Evolutionary conservation across 2,888 invertebrate species (phyloP).

Genomic region (Mellilla xanthometata): DNA sequence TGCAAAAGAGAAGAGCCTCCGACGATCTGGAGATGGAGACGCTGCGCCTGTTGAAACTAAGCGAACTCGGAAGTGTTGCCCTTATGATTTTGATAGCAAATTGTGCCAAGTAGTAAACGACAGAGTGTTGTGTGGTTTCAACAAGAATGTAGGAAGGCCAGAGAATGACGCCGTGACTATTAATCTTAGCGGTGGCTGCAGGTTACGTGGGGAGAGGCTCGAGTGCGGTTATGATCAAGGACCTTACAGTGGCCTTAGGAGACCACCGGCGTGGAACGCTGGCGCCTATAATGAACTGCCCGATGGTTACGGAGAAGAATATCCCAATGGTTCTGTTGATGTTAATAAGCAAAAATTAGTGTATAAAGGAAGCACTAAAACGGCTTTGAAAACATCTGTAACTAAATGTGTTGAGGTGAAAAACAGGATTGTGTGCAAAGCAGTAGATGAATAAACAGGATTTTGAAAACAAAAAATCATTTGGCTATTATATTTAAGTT

Average conservation of each 20-base stretch:
- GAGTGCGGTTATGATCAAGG: slow-evolving; percentile 62
- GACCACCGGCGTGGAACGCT: slow-evolving; percentile 32
- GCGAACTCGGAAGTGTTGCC: slow-evolving; percentile 51
- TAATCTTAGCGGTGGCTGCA: slow-evolving; percentile 51
- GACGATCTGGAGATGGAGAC: too few relatives aligned
- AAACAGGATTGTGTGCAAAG: slow-evolving; percentile 49
- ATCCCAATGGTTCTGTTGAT: slow-evolving; percentile 29
- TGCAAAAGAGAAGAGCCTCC: too few relatives aligned
- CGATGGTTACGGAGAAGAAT: slow-evolving; percentile 1
- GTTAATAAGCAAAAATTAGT: slow-evolving; percentile 18
- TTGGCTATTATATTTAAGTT: too few relatives aligned
- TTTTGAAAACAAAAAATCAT: too few relatives aligned
- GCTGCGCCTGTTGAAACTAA: neutral
- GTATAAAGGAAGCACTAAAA: slow-evolving; percentile 22
- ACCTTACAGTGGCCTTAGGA: slow-evolving; percentile 44
- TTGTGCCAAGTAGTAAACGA: slow-evolving; percentile 56
- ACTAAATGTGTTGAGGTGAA: slow-evolving; percentile 48
- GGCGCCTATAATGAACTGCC: neutral
- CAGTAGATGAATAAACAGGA: too few relatives aligned
- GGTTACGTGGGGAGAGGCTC: slow-evolving; percentile 54
- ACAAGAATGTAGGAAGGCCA: slow-evolving; percentile 50
- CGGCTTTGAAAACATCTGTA: neutral
- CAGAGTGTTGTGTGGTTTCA: slow-evolving; percentile 60
- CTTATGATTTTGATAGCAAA: slow-evolving; percentile 58
- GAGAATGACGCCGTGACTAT: slow-evolving; percentile 28